These are phyloP conservation scores for Allacma fusca DNA, from an alignment of 2,888 invertebrate genomes.

Conservation along the genomic window DNA sequence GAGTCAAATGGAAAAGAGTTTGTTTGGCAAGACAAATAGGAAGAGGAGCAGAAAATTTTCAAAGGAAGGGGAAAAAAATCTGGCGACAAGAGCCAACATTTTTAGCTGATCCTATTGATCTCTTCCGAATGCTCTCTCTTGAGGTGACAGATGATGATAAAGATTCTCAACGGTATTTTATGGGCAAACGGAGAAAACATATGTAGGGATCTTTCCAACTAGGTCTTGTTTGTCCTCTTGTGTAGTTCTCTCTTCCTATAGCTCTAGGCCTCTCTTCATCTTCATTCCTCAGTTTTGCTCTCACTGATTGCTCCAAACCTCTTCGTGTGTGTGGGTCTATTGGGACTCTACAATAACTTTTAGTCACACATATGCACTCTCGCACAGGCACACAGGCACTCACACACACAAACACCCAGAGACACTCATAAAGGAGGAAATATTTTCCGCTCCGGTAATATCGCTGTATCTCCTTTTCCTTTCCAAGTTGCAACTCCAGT, in stretches of 20 bases:
- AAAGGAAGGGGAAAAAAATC: constrained; percentile 27
- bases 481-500: background rate
- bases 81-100: constrained; percentile 36
- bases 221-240: constrained; percentile 20
- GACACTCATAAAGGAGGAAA: background rate
- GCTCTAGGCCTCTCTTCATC: background rate
- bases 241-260: constrained; percentile 8
- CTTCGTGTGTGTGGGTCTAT: background rate
- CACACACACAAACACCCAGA: too few species aligned
- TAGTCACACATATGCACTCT: background rate
- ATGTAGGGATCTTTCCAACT: background rate
- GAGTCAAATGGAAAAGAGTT: constrained; percentile 22
- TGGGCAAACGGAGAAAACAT: constrained; percentile 17
- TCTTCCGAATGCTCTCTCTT: constrained; percentile 21
- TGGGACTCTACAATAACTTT: background rate
- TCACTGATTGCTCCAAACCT: constrained; percentile 10
- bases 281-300: background rate
- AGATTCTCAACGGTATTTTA: constrained; percentile 31
- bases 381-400: background rate
- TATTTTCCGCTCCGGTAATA: background rate
- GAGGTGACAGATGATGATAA: constrained; percentile 41
- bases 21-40: constrained; percentile 22
- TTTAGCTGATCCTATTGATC: constrained; percentile 36
- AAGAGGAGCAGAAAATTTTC: constrained; percentile 20
- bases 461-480: background rate